Percentiles rank a stretch among this genome's conserved stretches.
Evolutionary conservation across 2,113 vertebrate species (phyloP).

Genomic region (Thamnaconus septentrionalis): DNA sequence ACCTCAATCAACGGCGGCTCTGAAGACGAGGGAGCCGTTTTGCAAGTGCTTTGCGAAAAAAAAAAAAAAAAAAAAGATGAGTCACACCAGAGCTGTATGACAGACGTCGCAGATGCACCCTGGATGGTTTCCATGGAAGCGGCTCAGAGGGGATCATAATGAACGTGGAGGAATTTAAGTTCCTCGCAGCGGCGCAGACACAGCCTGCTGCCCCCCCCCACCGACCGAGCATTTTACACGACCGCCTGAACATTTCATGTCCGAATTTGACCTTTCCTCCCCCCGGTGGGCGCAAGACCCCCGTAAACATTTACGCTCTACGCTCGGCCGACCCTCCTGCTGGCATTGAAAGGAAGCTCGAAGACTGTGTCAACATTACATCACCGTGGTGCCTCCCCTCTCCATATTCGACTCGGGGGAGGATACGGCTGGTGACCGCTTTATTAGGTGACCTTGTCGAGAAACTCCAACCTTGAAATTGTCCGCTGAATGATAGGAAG

Average conservation of each 20-base stretch:
- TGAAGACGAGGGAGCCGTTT: too few species aligned
- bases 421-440: neutral
- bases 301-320: conserved; percentile 16
- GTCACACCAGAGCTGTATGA: neutral
- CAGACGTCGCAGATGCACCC: neutral
- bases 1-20: too few species aligned
- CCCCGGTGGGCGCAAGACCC: too few species aligned
- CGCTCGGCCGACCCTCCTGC: conserved; percentile 1
- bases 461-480: too few species aligned
- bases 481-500: too few species aligned
- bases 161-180: neutral
- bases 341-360: conserved; percentile 23
- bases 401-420: too few species aligned
- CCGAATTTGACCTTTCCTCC: too few species aligned
- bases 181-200: neutral
- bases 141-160: neutral
- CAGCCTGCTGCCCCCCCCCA: too few species aligned
- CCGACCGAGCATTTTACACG: too few species aligned
- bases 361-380: conserved; percentile 44
- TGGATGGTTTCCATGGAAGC: neutral
- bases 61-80: neutral
- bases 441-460: too few species aligned
- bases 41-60: neutral
- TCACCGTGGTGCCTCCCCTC: neutral
- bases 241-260: too few species aligned